Evolutionary conservation across 2,113 vertebrate species (phyloP), one percentile per base, ranked within the genome.

Genomic region (Stegostoma tigrinum): DNA sequence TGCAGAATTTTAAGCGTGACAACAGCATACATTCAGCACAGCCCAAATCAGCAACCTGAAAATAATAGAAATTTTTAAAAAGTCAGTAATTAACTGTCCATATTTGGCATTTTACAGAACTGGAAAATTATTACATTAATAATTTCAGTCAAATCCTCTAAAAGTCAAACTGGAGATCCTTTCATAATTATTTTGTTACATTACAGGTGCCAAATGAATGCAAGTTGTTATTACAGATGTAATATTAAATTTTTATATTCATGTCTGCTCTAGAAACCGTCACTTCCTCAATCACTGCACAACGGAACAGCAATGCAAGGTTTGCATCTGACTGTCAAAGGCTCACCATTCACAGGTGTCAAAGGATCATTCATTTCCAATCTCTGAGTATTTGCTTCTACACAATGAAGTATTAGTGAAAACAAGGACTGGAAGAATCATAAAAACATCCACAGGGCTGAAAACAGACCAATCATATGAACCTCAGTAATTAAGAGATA

Each of bases 41-140:
- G 21, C 99, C 99, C 96, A 99, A 96, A 96, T 99, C 99, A 94
- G 98, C 97, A 96, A 99, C 98, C 99, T 99, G 97, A 45, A 96
- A 86, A 96, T 72, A 70, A 96, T 34, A 96, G 17, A 2, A 61
- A 10, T 8, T 61, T 55, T 5, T 23, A 66, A 7, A 24, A 95
- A 6, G 3, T 66, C 24, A 64, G 61, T 38, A 42, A 78, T 45
- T 30, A 34, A 52, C 38, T 67, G 48, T 34, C 67, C 66, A 68
- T 30, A 95, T 7, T 19, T 75, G 17, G n/a, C 23, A 87, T 48
- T 95, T 80, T 64, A 85, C 27, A 45, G 10, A 95, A 45, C 52
- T 6, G 6, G 17, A 0, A 64, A 68, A 42, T 27, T 21, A 0
- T 87, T 55, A 93, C 15, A 38, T 66, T n/a, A 93, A 66, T 66